phyloP scores from a whole-genome alignment of 2,888 invertebrate species.

The Noctua janthina region DNA sequence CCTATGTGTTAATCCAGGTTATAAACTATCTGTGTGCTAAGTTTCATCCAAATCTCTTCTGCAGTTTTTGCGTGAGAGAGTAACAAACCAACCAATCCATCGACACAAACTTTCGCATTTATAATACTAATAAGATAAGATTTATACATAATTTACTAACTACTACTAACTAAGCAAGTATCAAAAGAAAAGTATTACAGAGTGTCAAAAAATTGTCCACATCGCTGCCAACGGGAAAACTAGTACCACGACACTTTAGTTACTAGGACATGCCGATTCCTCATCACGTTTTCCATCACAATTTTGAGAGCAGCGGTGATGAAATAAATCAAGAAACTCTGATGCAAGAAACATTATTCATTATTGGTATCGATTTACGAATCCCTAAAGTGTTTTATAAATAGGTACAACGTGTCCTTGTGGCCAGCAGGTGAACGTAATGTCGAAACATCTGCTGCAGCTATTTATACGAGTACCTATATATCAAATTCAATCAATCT shows the following conservation, averaged over 20 bases:
- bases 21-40: too few relatives aligned
- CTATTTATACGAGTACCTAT: neutral
- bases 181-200: neutral
- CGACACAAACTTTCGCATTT: too few relatives aligned
- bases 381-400: conserved; percentile 4
- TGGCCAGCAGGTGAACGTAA: neutral
- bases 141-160: neutral
- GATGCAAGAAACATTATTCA: too few relatives aligned
- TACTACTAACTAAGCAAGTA: neutral
- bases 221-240: neutral
- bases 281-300: neutral
- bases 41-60: too few relatives aligned
- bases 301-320: neutral
- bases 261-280: too few relatives aligned
- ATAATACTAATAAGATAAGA: too few relatives aligned
- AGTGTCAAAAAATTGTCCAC: neutral
- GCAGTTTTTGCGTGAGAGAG: too few relatives aligned
- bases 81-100: too few relatives aligned
- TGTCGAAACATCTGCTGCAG: neutral
- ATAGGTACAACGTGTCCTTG: neutral
- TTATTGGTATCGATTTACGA: neutral
- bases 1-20: too few relatives aligned
- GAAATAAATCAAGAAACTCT: neutral
- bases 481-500: neutral
- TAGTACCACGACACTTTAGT: too few relatives aligned